Evolutionary conservation across 2,797 vertebrate genomes (phyloP).

Genomic region (Smutsia temminckii): DNA sequence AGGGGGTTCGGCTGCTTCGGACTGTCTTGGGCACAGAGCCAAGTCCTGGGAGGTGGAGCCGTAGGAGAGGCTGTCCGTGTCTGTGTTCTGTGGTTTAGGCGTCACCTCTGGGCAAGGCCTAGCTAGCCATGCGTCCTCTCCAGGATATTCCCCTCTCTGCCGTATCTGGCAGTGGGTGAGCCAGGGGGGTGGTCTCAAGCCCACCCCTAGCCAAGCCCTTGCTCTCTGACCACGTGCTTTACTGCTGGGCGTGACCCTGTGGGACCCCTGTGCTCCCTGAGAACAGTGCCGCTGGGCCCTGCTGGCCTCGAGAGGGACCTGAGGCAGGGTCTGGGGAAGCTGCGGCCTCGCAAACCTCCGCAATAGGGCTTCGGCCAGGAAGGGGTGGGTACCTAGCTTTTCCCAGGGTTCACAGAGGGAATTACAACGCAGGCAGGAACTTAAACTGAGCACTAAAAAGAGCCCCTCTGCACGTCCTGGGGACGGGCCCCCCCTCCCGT

Average conservation of each 20-base stretch:
- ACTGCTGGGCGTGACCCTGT: no score
- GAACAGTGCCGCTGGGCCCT: not conserved
- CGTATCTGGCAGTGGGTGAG: not conserved
- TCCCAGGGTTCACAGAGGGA: not conserved
- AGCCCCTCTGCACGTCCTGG: not conserved
- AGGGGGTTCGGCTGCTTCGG: no score
- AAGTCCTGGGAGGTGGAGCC: not conserved
- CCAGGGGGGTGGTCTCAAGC: accelerated
- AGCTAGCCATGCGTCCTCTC: not conserved
- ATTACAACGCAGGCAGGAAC: not conserved
- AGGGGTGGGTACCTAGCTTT: not conserved
- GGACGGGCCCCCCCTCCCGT: not conserved
- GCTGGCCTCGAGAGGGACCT: not conserved
- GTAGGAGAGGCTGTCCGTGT: not conserved
- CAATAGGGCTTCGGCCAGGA: not conserved
- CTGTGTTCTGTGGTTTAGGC: not conserved
- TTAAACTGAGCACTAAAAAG: not conserved
- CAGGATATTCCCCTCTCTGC: accelerated
- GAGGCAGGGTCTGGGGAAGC: not conserved
- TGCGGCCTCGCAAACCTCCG: not conserved
- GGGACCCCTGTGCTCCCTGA: not conserved
- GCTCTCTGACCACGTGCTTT: accelerated
- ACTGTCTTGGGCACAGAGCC: not conserved
- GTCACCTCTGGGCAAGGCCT: not conserved
- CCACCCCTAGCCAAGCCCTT: not conserved